A percentile compares a stretch with the other conserved stretches of the same genome.
phyloP scores from a whole-genome alignment of 2,888 invertebrate genomes.

The Elmis aenea region DNA sequence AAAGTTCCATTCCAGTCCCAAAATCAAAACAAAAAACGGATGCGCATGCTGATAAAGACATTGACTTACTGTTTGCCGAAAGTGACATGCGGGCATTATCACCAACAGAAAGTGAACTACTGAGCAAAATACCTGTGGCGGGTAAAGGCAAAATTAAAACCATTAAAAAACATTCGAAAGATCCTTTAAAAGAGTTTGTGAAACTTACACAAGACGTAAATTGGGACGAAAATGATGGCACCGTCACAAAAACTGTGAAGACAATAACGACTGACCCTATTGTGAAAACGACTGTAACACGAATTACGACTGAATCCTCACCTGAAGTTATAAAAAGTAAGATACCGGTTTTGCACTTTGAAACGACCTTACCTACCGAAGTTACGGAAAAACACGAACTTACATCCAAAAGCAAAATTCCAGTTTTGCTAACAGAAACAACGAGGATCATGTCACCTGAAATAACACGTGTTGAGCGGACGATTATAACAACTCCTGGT shows the following conservation, averaged over 20 bases:
- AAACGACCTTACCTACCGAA: constrained; percentile 21
- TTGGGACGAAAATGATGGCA: constrained; percentile 39
- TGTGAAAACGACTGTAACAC: constrained; percentile 42
- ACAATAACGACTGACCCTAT: constrained; percentile 30
- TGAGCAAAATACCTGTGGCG: constrained; percentile 43
- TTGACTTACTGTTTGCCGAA: constrained; percentile 28
- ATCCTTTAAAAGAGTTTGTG: constrained; percentile 46
- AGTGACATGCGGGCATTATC: constrained; percentile 16
- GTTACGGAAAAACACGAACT: constrained; percentile 22
- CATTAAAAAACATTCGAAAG: constrained; percentile 50
- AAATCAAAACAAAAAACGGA: constrained; percentile 34
- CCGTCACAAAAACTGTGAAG: constrained; percentile 14
- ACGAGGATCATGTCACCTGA: constrained; percentile 35
- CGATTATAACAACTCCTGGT: constrained; percentile 24
- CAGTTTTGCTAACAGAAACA: constrained; percentile 43
- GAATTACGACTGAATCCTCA: constrained; percentile 28
- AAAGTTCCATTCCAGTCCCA: constrained; percentile 38
- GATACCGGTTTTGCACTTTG: constrained; percentile 30
- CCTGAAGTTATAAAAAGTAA: constrained; percentile 28
- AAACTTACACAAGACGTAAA: constrained; percentile 44
- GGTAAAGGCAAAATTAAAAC: constrained; percentile 47
- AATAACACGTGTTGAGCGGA: constrained; percentile 25
- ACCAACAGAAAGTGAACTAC: constrained; percentile 36
- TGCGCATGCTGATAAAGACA: constrained; percentile 33
- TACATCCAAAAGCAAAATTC: constrained; percentile 46